Evolutionary conservation across 2,797 vertebrate genomes (phyloP).

Genomic region (Martes flavigula): DNA sequence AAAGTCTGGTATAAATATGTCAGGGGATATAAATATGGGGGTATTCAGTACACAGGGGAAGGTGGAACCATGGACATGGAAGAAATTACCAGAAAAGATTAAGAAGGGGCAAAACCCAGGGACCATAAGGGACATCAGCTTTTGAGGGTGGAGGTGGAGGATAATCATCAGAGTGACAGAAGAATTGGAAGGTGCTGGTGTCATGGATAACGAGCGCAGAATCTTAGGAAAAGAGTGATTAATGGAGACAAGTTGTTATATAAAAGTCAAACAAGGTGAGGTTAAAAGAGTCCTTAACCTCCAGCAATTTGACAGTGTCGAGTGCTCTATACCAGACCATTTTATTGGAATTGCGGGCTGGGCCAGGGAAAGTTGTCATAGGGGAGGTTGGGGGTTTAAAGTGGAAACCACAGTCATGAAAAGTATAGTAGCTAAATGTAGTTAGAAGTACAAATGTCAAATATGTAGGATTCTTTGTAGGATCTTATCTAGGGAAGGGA

Average conservation of each 20-base stretch:
- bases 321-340: not conserved
- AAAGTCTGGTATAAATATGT: not conserved
- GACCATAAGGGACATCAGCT: not conserved
- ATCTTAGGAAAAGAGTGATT: not conserved
- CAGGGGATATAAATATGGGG: not conserved
- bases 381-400: not conserved
- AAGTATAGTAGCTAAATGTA: not conserved
- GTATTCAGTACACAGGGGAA: not conserved
- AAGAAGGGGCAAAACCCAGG: not conserved
- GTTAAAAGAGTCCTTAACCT: not conserved
- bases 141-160: not conserved
- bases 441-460: not conserved
- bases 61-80: not conserved
- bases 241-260: not conserved
- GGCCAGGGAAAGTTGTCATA: not conserved
- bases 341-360: not conserved
- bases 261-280: not conserved
- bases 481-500: not conserved
- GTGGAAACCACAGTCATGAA: not conserved
- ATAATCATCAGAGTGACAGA: not conserved
- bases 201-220: not conserved
- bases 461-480: not conserved
- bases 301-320: not conserved
- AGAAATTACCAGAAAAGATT: not conserved
- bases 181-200: not conserved